Base-by-base conservation (phyloP, 2,113 vertebrate genomes). In the Tautogolabrus adspersus region DNA sequence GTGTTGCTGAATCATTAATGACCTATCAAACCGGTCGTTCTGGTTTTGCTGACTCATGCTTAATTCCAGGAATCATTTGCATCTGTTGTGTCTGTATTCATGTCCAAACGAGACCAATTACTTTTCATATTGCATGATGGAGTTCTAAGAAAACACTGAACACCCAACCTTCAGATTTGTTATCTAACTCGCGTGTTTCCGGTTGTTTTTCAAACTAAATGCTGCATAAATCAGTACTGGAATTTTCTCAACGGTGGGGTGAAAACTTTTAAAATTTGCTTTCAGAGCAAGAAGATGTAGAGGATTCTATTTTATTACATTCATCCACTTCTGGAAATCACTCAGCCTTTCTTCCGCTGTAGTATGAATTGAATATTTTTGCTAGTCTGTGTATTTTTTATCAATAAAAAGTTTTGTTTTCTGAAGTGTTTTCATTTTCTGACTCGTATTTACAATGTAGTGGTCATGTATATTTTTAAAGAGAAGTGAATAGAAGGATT, bases 391-490 rank as follows among this genome's bases (percentile, higher is more conserved):
- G 68, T 84, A 86, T 87, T 91, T 34, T 87, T 87, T 72, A 86
- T 81, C 65, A 77, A 91, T 90, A 91, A 92, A 92, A 92, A 47
- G 66, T 6, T 52, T 81, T 72, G 5, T 40, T 73, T 80, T 85
- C 75, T 44, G 52, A 72, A 70, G n/a, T 3, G 4, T 21, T 44
- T 65, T 1, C 1, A 18, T 54, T 70, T 74, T 22, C 30, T 19
- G 8, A 44, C 19, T 61, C 26, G 5, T 65, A 11, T 73, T 79
- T 15, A 40, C 19, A 65, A 52, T 9, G 3, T 55, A 46, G 15
- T 8, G 8, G 21, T 13, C 8, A 21, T 60, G 4, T 57, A 67
- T 23, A 30, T 49, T 10, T 72, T 13, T 10, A 7, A 12, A 44
- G 9, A 13, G 40, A 42, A 42, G 9, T 3, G 12, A 44, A 6